These are phyloP conservation scores for Oncopodura yosiiana DNA, from an alignment of 1,140 invertebrate species.

Conservation along the genomic window DNA sequence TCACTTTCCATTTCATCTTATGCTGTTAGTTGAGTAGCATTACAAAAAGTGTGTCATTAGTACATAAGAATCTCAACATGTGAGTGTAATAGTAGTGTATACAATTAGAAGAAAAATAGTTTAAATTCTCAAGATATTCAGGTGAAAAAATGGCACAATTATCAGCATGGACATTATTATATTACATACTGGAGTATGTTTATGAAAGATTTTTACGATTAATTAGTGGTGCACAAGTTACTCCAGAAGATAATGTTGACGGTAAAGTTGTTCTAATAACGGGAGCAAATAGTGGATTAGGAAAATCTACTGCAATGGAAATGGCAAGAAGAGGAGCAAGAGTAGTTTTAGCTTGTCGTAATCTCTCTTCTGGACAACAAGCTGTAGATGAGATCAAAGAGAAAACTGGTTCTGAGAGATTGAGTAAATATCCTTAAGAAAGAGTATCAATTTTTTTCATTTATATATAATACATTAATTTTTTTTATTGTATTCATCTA, in stretches of 20 bases:
- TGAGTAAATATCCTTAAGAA: conserved; percentile 10
- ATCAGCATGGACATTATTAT: conserved; percentile 4
- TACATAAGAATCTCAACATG: no score
- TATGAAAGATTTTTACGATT: conserved; percentile 39
- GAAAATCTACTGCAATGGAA: conserved; percentile 50
- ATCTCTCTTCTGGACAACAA: conserved; percentile 3
- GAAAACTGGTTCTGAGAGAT: background rate
- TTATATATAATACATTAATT: conserved; percentile 1
- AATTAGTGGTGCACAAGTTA: conserved; percentile 73
- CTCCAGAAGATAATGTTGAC: conserved; percentile 43
- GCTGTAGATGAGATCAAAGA: conserved; percentile 10
- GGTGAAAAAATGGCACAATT: conserved; percentile 3
- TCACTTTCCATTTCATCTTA: no score
- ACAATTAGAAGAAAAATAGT: no score
- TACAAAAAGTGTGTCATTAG: no score
- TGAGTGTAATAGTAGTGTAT: no score
- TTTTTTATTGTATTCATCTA: conserved; percentile 1
- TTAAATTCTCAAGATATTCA: background rate
- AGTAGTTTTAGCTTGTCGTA: conserved; percentile 53
- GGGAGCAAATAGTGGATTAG: conserved; percentile 46
- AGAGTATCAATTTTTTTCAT: background rate
- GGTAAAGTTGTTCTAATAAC: conserved; percentile 52
- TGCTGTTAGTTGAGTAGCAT: no score
- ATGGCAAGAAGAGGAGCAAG: conserved; percentile 54
- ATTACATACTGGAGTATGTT: conserved; percentile 6